Evolutionary conservation across 2,797 vertebrate species (phyloP).

Genomic region (Sparus aurata): DNA sequence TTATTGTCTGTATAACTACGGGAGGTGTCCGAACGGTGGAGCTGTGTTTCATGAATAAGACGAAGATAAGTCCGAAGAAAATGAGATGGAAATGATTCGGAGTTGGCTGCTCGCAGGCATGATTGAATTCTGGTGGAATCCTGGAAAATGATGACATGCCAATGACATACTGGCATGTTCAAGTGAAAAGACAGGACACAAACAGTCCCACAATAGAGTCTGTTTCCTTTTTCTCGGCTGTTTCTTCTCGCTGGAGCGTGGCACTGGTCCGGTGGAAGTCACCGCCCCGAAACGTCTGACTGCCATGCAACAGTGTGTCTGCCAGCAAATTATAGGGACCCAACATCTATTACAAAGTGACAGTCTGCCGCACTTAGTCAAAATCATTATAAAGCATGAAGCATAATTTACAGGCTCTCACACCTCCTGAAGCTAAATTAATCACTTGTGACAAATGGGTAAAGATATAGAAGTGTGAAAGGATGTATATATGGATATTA

Average conservation of each 20-base stretch:
- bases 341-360: conserved; percentile 44
- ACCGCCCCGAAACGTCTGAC: conserved; percentile 15
- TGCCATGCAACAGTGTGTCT: conserved; percentile 25
- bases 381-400: conserved; percentile 34
- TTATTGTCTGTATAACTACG: not conserved
- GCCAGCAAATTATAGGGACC: conserved; percentile 41
- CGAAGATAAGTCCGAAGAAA: conserved; percentile 6
- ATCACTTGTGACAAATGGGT: conserved; percentile 50
- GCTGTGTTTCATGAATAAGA: conserved; percentile 24
- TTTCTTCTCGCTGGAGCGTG: conserved; percentile 22
- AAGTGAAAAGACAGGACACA: not conserved
- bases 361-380: conserved; percentile 25
- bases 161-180: conserved; percentile 23
- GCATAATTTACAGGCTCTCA: conserved; percentile 33
- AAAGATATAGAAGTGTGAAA: conserved; percentile 29
- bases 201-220: conserved; percentile 26
- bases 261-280: conserved; percentile 28
- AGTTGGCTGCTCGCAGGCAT: conserved; percentile 28
- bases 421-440: conserved; percentile 25
- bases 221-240: not conserved
- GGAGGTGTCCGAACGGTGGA: conserved; percentile 6
- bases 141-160: conserved; percentile 34
- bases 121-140: conserved; percentile 38
- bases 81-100: conserved; percentile 38
- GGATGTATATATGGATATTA: conserved; percentile 36